A percentile compares a stretch with the other conserved stretches of the same genome.
Evolutionary conservation across 1,140 invertebrate genomes (phyloP).

Genomic region (Camponotus floridanus): DNA sequence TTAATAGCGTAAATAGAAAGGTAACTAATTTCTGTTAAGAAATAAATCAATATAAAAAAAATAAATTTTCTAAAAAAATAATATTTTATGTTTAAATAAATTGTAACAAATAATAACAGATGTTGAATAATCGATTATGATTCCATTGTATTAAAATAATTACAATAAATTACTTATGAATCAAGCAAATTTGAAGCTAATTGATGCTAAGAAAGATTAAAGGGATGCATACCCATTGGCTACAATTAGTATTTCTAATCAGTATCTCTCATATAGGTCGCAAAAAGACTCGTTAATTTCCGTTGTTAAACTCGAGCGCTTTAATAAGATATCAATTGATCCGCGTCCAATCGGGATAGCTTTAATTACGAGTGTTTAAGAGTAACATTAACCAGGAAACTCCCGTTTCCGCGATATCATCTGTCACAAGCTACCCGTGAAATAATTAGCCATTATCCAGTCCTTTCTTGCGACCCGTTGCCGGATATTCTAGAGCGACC

Average conservation of each 20-base stretch:
- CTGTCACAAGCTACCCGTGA: constrained; percentile 56
- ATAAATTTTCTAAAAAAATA: neutral
- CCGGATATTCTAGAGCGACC: neutral
- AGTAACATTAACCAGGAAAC: constrained; percentile 5
- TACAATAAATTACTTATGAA: neutral
- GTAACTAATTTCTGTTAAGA: neutral
- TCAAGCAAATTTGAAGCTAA: neutral
- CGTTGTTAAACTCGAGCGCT: constrained; percentile 24
- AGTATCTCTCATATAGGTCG: neutral
- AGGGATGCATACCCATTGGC: neutral
- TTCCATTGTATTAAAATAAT: neutral
- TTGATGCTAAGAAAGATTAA: neutral
- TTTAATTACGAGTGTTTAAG: constrained; percentile 54
- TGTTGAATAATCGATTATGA: neutral
- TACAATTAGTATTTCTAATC: neutral
- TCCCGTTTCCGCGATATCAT: constrained; percentile 39
- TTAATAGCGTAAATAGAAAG: neutral
- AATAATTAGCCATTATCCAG: constrained; percentile 57
- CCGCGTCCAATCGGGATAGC: constrained; percentile 22
- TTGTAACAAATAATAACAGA: neutral
- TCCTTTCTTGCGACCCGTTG: constrained; percentile 20
- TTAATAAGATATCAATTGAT: constrained; percentile 54
- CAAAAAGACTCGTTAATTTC: constrained; percentile 31
- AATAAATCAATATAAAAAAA: neutral
- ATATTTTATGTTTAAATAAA: neutral